Conservation (phyloP, 1,140 invertebrate species). For the Alviniconcha marisindica region DNA sequence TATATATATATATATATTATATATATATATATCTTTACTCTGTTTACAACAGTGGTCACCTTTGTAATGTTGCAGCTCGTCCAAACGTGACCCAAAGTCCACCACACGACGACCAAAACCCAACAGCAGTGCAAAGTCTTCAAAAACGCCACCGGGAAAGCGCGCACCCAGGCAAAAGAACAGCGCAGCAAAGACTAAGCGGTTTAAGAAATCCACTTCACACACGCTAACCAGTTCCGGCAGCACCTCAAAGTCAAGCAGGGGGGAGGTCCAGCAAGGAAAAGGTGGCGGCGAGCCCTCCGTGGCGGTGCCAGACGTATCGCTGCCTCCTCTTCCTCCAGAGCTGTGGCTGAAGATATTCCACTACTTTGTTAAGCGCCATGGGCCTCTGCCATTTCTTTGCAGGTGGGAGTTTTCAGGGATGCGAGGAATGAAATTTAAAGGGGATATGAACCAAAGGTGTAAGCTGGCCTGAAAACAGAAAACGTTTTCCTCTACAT, state of each 20-base stretch:
- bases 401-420: conserved; percentile 78
- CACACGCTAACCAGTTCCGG: not conserved
- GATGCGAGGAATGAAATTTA: no score
- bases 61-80: no score
- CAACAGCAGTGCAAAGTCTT: not conserved
- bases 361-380: conserved; percentile 80
- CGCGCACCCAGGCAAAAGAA: not conserved
- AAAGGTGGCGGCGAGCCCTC: no score
- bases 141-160: not conserved
- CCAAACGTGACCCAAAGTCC: no score
- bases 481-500: no score
- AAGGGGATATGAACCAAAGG: no score
- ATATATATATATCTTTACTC: no score
- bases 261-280: not conserved
- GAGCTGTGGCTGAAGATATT: conserved; percentile 85
- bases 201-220: not conserved
- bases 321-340: conserved; percentile 78
- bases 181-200: not conserved
- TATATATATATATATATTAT: no score
- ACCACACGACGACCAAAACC: not conserved
- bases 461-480: no score
- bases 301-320: not conserved
- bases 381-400: conserved; percentile 85
- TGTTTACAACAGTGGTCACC: no score
- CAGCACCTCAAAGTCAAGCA: not conserved